Evolutionary conservation across 2,113 vertebrate species (phyloP).

Genomic region (Saguinus imperator): DNA sequence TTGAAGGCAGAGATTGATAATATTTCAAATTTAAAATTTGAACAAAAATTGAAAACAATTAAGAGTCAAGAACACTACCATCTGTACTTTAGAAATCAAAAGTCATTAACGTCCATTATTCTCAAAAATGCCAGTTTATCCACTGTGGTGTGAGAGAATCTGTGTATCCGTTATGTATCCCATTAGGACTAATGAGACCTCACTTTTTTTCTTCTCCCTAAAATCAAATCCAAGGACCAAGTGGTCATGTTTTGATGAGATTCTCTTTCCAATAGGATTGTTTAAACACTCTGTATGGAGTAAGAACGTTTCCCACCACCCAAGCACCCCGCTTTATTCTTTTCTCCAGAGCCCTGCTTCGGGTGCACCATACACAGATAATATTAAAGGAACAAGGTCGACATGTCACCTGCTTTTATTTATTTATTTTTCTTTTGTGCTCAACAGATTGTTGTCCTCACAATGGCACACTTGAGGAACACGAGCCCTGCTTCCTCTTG

Average conservation of each 20-base stretch:
- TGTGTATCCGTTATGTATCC: neutral
- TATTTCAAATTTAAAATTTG: neutral
- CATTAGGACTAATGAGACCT: neutral
- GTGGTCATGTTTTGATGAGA: neutral
- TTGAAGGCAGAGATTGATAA: neutral
- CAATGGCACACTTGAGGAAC: conserved; percentile 62
- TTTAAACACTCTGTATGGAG: neutral
- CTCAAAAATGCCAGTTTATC: conserved; percentile 25
- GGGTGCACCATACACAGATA: neutral
- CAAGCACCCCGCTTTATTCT: neutral
- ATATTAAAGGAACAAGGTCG: neutral
- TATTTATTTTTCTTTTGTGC: conserved; percentile 81
- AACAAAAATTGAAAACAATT: neutral
- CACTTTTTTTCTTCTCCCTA: neutral
- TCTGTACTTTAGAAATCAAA: conserved; percentile 8
- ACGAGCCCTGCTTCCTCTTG: conserved; percentile 39
- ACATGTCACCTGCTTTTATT: conserved; percentile 71
- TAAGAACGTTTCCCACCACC: neutral
- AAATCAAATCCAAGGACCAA: conserved; percentile 9
- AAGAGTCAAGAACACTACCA: neutral
- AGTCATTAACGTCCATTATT: conserved; percentile 44
- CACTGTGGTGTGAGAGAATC: neutral
- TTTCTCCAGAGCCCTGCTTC: neutral
- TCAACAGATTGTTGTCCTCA: conserved; percentile 77
- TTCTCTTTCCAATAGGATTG: neutral